Evolutionary conservation across 2,888 invertebrate genomes (phyloP), one percentile per base, ranked within the genome.

Genomic region (Odontomyia ornata): DNA sequence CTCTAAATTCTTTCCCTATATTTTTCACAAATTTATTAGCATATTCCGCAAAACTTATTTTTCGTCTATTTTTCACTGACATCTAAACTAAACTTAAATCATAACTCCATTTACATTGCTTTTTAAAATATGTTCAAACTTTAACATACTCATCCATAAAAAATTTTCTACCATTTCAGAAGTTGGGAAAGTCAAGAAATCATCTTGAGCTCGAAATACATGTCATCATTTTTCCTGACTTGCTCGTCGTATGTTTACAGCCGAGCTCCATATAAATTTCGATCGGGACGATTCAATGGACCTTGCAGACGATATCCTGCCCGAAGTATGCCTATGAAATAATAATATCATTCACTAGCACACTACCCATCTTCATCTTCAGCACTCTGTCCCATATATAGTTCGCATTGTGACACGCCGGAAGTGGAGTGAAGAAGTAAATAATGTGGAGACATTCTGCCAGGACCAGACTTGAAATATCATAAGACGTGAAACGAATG

Each of bases 311-410:
- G 69, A 73, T 73, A 73, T 73, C 73, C 57, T 73, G 36, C 21
- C 30, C 27, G 57, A 56, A 72, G 60, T 57, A 73, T 73, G 73
- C 73, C 73, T 73, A 73, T 57, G 73, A 73, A 73, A 73, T 73
- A 73, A 73, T 73, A 73, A 73, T 73, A 73, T 73, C 73, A 60
- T 60, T 73, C 73, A 23, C 60, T 73, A 57, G 60, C 60, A 52
- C 46, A 9, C 46, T 52, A 18, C 46, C 67, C 27, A 43, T 25
- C 60, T 56, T 15, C 30, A 15, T n/a, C 65, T 30, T 56, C 56
- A 11, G 56, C 18, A 56, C 18, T 60, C 60, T 3, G 60, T 52
- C 18, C 52, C n/a, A n/a, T n/a, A 18, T 52, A 36, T 52, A 52
- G 52, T 52, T 52, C 25, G 21, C 36, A 43, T 56, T 56, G 56